Evolutionary conservation across 2,888 invertebrate genomes (phyloP), one percentile per base, ranked within the genome.

Genomic region (Erebia palarica): DNA sequence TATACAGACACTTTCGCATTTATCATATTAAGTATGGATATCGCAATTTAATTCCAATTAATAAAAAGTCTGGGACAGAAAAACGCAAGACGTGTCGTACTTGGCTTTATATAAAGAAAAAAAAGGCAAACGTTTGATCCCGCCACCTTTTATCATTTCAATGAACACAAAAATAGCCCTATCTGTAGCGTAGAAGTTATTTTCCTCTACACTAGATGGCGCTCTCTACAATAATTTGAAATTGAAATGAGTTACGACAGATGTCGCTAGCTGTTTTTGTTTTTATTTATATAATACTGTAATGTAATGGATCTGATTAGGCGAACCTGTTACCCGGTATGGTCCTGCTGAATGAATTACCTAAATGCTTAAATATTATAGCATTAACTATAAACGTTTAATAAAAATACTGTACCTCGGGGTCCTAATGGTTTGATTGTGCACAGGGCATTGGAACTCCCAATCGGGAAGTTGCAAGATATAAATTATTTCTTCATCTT

Each of bases 381-480:
- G n/a, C 16, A 16, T 14, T 1, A n/a, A 8, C 44, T 42, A 59
- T 58, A 14, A 13, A 9, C 0, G 49, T 21, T n/a, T 11, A 21
- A 18, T 57, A 13, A n/a, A 57, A 60, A 64, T 74, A 92, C 36
- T 36, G 36, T 36, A 36, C 92, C 92, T 89, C 14, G 92, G 92
- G 10, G 91, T 92, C 68, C 80, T 83, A 21, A 92, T 85, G 0
- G 83, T 84, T 71, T 88, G 82, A 27, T 90, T 84, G 73, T 93
- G 92, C 0, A 85, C 79, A 0, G 92, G 92, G 70, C 92, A 93
- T 65, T 84, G 82, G 75, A 81, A 87, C 75, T 91, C 91, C 84
- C 84, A 90, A 74, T 93, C 92, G 1, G 92, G 92, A 65, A 93
- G 78, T 77, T 92, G 92, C 1, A 92, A 79, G 64, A 92, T 89